Evolutionary conservation across 1,140 invertebrate genomes (phyloP), one percentile per base, ranked within the genome.

Genomic region (Coptotermes formosanus): DNA sequence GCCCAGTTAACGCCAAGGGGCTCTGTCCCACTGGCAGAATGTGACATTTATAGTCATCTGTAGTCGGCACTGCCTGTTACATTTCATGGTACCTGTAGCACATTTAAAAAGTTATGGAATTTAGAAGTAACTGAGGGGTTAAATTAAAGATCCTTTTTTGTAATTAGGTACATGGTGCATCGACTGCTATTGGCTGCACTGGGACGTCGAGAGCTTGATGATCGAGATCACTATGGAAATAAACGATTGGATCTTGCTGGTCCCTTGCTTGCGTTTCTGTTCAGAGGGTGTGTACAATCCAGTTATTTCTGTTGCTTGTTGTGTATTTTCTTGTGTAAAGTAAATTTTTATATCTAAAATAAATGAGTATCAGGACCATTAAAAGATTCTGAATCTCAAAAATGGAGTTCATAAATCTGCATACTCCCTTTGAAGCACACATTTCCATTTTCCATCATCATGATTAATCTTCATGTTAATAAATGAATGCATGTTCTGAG

Each of bases 171-270:
- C 90, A 99, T 99, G 98, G 98, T 99, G 0, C 98, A 99, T 91
- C 94, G 99, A 88, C 91, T 99, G 82, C 91, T 99, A 23, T 91
- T 99, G 85, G 98, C 98, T 83, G 97, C 98, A 19, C 91, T 99
- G n/a, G 98, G 98, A 86, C 93, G 98, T 30, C 92, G 98, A 88
- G 98, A 99, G 92, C 92, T 99, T 43, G 99, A 99, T 92, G 99
- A 99, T 92, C 94, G 99, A 90, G 99, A 99, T 99, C 98, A 99
- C 90, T 99, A 99, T 91, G 99, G 99, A 55, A 99, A 99, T 91
- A 99, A 99, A 91, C 94, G 99, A 89, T 91, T 99, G 75, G 99
- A 99, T 93, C 92, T 99, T 75, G 99, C 99, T 89, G 99, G 99
- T 38, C 98, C 99, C 0, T 91, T 99, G 43, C 90, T 99, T 55